Evolutionary conservation across 2,888 invertebrate genomes (phyloP).

Genomic region (Imbricaverruca yamaguchii): DNA sequence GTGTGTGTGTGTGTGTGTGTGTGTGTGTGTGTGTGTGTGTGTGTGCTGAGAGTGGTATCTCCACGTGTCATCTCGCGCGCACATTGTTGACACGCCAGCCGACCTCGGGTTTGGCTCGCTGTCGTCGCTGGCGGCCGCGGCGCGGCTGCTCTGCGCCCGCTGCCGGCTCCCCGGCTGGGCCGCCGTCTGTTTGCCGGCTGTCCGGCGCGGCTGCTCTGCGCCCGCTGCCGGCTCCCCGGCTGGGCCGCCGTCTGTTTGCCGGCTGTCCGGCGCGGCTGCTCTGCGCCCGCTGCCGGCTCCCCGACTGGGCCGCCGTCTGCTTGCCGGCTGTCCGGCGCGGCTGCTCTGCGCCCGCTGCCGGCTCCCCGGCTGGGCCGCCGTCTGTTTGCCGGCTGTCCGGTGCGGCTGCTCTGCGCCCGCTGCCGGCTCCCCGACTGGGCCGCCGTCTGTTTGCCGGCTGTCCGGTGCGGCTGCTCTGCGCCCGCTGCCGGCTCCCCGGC

Average conservation of each 20-base stretch:
- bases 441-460: neutral
- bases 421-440: neutral
- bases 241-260: neutral
- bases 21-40: too few species aligned
- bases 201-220: neutral
- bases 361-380: neutral
- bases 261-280: neutral
- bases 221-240: neutral
- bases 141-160: neutral
- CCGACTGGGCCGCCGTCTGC: neutral
- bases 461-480: neutral
- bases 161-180: neutral
- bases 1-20: too few species aligned
- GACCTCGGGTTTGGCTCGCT: neutral
- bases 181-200: neutral
- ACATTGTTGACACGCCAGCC: neutral
- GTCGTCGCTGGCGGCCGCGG: slow-evolving; percentile 10
- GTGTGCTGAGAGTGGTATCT: neutral
- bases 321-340: neutral
- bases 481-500: neutral
- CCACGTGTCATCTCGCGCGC: neutral
- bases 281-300: neutral
- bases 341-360: neutral
- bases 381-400: neutral
- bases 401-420: neutral